Evolutionary conservation across 2,113 vertebrate species (phyloP), one percentile per base, ranked within the genome.

Genomic region (Stegastes partitus): DNA sequence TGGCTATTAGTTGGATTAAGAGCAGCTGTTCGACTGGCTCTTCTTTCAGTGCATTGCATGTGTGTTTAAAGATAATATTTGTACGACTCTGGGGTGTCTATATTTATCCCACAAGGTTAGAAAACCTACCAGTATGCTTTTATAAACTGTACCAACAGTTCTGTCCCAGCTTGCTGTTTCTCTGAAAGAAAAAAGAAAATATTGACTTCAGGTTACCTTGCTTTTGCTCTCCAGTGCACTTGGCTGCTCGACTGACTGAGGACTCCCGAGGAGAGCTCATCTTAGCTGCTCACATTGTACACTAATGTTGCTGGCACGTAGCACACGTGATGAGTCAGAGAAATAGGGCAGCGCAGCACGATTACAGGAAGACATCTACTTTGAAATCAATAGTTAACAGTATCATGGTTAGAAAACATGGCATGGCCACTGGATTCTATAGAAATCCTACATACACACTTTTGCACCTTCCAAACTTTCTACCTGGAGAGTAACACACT

Each of bases 231-330:
- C 58, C 9, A 31, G 59, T 45, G 28, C 56, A 81, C 57, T 56
- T 34, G 64, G 39, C 62, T 75, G 83, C 55, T 62, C 49, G 54
- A 77, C 69, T 78, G 66, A 68, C 56, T 66, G 69, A 58, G 42
- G 68, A 55, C 34, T 63, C 42, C 37, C 37, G 53, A 56, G 12
- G 44, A 62, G 25, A 26, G 53, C 19, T 74, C 12, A 3, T 70
- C 74, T 71, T 39, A 51, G 51, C 19, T 64, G 14, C 47, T 79
- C 50, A 45, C n/a, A 26, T 44, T 61, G 56, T 47, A 51, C 49
- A 15, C n/a, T 51, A 23, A 56, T 5, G 0, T 47, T 72, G 11
- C 26, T 70, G 49, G 34, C 21, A 71, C n/a, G 4, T 7, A n/a
- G 34, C 65, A 34, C 70, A 59, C 3, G n/a, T 28, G 54, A 44